Base-by-base conservation (phyloP, 2,113 vertebrate genomes). In the Cepphus grylle region DNA sequence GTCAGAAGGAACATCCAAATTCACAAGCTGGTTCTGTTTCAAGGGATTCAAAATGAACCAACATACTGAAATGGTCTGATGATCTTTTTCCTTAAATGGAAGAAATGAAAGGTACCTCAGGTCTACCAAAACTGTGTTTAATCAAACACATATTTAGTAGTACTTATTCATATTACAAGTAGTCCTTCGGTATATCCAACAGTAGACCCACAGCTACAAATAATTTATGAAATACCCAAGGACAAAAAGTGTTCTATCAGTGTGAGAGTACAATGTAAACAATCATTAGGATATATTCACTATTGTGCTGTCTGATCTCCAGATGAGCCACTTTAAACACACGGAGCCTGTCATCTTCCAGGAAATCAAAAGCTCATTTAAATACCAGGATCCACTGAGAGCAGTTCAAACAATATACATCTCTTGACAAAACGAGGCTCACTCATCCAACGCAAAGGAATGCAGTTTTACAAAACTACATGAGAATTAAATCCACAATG, bases 401-500 rank as follows among this genome's bases (percentile, higher is more conserved):
- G 87, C 76, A 29, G 52, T 83, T 97, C 90, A 85, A 65, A 93
- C 70, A 94, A 91, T 6, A 15, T 49, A 23, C 84, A 50, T 66
- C 92, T 96, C 91, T 90, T 9, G 17, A 58, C 92, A 70, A 58
- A 58, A 88, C 91, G 42, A 69, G 61, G n/a, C 40, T 95, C 62
- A 1, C 81, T 97, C 92, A 53, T 85, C 80, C 85, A 38, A 36
- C 17, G 14, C 82, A 11, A 50, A 94, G 74, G 86, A 87, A 89
- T 22, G 55, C 59, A 49, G 73, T 63, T 88, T 70, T 59, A 17
- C 85, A 93, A 87, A 96, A 23, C 86, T 87, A 38, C 74, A 30
- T 32, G 78, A 86, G 95, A 97, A 92, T 97, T 72, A 97, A 98
- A 95, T 67, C 96, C 79, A 36, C 94, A 62, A 40, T 95, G 95